Evolutionary conservation across 2,797 vertebrate genomes (phyloP), one percentile per base, ranked within the genome.

Genomic region (Gephyroberyx darwinii): DNA sequence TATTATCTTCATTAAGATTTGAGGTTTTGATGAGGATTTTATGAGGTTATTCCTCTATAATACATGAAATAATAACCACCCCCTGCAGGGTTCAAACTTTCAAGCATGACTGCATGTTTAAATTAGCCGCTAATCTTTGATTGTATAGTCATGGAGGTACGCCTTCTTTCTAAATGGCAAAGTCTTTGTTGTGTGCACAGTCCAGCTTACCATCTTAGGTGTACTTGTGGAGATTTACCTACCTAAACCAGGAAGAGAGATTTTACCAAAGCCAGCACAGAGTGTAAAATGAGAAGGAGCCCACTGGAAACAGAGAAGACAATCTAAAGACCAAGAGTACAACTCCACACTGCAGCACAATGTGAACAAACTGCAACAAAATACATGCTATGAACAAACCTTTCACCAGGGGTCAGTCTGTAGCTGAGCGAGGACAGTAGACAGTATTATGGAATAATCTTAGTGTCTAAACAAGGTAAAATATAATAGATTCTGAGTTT

Each of bases 401-500:
- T 0, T 78, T 87, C 92, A 90, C 87, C 63, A 88, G 92, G 78
- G 85, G 89, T 67, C 88, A 88, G 80, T 84, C 35, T 86, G 67
- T 30, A 69, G 59, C 84, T 68, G 19, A 43, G 41, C 0, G 68
- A 62, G 13, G 3, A 52, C 0, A 10, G 26, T 0, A 3, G 1
- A 6, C 1, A 1, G 17, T 4, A 2, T 20, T n/a, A 51, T 22
- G 10, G 43, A 45, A 41, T 45, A 60, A 16, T 69, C 17, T 20
- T 2, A 5, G 20, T 72, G 56, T 1, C 52, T 13, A 51, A 53
- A 53, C 20, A 48, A 57, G 30, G 5, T 31, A 22, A 78, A 58
- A 60, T 50, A 20, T 71, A 22, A 30, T 13, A 60, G 35, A 70
- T 48, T 26, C 26, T 56, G 0, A 1, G 53, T 64, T 69, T 59